Evolutionary conservation across 2,888 invertebrate species (phyloP).

Genomic region (Phlogophora meticulosa): DNA sequence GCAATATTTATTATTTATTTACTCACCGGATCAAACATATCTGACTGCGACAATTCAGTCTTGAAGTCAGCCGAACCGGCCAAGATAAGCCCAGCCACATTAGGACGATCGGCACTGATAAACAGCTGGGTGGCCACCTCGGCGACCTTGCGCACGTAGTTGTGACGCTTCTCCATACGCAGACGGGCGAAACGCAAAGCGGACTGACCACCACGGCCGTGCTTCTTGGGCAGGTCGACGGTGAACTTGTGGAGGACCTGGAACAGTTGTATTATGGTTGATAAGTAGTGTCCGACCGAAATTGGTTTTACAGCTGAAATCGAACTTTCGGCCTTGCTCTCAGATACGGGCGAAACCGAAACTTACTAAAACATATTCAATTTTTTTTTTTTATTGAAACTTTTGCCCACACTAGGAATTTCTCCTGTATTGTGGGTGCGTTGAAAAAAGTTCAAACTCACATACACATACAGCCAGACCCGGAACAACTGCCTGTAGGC

Average conservation of each 20-base stretch:
- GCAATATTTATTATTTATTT: too few relatives aligned
- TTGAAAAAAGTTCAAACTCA: too few relatives aligned
- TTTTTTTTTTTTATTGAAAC: too few relatives aligned
- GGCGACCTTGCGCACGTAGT: slow-evolving; percentile 98
- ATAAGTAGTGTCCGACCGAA: not conserved
- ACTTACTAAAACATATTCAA: too few relatives aligned
- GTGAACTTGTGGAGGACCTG: slow-evolving; percentile 98
- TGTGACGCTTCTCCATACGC: slow-evolving; percentile 99
- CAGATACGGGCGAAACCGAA: too few relatives aligned
- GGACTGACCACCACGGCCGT: slow-evolving; percentile 99
- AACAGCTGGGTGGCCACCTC: slow-evolving; percentile 97
- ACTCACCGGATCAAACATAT: slow-evolving; percentile 99
- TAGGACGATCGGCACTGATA: slow-evolving; percentile 99
- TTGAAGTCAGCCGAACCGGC: slow-evolving; percentile 99
- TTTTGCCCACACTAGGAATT: too few relatives aligned
- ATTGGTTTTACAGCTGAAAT: too few relatives aligned
- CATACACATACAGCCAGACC: too few relatives aligned
- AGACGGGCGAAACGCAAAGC: slow-evolving; percentile 99
- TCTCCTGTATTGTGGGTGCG: too few relatives aligned
- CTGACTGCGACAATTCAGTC: slow-evolving; percentile 99
- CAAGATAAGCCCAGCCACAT: slow-evolving; percentile 98
- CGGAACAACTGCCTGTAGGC: too few relatives aligned
- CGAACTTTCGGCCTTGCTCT: too few relatives aligned
- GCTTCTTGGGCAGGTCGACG: slow-evolving; percentile 99
- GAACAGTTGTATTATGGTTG: not conserved